Evolutionary conservation across 1,140 invertebrate species (phyloP).

Genomic region (Apis dorsata): DNA sequence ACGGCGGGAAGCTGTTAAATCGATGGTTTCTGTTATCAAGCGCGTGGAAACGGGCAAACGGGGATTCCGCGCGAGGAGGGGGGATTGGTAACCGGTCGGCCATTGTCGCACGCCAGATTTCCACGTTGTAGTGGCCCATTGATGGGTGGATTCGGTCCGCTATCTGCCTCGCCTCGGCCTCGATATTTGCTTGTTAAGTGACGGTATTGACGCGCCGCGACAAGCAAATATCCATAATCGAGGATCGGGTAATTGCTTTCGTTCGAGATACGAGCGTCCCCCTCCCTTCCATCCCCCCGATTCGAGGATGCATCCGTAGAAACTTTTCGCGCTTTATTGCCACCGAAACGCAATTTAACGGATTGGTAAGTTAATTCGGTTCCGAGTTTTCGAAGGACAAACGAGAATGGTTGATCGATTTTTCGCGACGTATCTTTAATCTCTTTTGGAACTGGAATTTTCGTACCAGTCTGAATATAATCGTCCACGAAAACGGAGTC

Average conservation of each 20-base stretch:
- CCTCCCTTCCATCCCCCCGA: too few species aligned
- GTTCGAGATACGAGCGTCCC: constrained; percentile 11
- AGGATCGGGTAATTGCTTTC: constrained; percentile 57
- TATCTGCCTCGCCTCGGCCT: constrained; percentile 59
- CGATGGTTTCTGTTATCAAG: neutral
- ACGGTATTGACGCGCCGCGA: constrained; percentile 65
- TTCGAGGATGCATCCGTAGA: neutral
- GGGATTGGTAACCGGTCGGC: constrained; percentile 7
- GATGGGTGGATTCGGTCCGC: constrained; percentile 47
- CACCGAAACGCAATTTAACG: constrained; percentile 8
- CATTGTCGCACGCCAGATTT: constrained; percentile 52
- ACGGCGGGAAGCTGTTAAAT: neutral
- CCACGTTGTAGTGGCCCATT: constrained; percentile 32
- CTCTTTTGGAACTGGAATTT: neutral
- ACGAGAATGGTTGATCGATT: too few species aligned
- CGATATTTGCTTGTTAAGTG: constrained; percentile 69
- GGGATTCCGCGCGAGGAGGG: neutral
- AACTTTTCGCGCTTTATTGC: constrained; percentile 8
- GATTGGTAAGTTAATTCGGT: neutral
- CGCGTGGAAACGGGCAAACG: neutral
- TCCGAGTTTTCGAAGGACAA: too few species aligned
- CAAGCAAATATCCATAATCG: constrained; percentile 68
- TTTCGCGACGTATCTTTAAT: too few species aligned
- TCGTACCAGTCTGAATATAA: constrained; percentile 26
- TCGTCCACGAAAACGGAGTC: constrained; percentile 41